Evolutionary conservation across 2,113 vertebrate genomes (phyloP).

Genomic region (Protomyctophum bolini): DNA sequence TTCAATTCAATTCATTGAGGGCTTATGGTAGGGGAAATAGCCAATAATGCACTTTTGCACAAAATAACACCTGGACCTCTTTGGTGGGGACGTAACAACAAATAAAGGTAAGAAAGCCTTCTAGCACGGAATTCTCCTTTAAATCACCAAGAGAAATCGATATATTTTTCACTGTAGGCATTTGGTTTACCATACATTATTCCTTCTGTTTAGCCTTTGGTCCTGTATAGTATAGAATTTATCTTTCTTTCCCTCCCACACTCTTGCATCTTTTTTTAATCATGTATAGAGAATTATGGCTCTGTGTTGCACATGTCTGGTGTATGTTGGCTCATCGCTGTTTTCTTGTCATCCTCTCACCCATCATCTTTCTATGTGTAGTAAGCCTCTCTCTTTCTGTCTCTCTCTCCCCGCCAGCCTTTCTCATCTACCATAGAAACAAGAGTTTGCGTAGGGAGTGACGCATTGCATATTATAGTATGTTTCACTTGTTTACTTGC

Average conservation of each 20-base stretch:
- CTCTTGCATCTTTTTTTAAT: background rate
- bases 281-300: too few species aligned
- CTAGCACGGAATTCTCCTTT: too few species aligned
- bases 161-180: too few species aligned
- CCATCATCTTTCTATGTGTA: background rate
- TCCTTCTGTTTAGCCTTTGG: slow-evolving; percentile 27
- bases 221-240: background rate
- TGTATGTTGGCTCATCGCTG: too few species aligned
- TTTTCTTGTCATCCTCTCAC: slow-evolving; percentile 6
- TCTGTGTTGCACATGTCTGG: too few species aligned
- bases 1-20: too few species aligned
- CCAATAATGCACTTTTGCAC: too few species aligned
- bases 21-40: too few species aligned
- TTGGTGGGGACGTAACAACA: too few species aligned
- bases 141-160: too few species aligned
- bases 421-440: background rate
- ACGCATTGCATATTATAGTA: background rate
- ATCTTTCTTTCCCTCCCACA: slow-evolving; percentile 7
- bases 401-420: background rate
- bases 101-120: too few species aligned
- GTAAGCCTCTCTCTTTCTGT: background rate
- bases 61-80: too few species aligned
- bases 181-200: background rate
- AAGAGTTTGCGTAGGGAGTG: background rate
- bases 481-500: slow-evolving; percentile 21